Base-by-base conservation (phyloP, 2,113 vertebrate genomes). In the Pluvialis apricaria region DNA sequence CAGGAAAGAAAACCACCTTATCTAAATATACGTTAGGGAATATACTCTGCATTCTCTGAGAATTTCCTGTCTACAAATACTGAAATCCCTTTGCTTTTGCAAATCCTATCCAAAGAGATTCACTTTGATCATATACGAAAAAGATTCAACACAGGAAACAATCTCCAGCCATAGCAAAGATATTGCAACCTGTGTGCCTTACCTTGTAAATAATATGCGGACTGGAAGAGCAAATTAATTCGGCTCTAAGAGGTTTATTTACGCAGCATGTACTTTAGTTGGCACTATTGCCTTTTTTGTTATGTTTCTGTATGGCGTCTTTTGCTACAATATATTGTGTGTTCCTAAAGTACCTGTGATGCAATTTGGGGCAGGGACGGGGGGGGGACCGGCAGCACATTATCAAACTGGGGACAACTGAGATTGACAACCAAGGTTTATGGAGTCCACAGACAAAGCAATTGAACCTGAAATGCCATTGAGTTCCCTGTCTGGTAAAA, bases 371-470 rank as follows among this genome's bases (percentile, higher is more conserved):
- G 14, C 26, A 20, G 9, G 5, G 4, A 3, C n/a, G n/a, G 2
- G 15, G 7, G 11, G 7, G 44, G 44, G 6, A 6, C 14, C 29
- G 36, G n/a, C 5, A 1, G 3, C 2, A 3, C 40, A 70, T 36
- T 45, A 57, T 75, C 54, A 70, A 45, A 44, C 9, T n/a, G 31
- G 18, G 38, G 36, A 62, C 11, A 62, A 24, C 16, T 9, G 68
- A 57, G 26, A 51, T 7, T 57, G 47, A 49, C 47, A 49, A 32
- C 5, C 11, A 51, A 42, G 34, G 82, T n/a, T 29, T 47, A 58
- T n/a, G 45, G 22, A 82, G 16, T 36, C 10, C 51, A 77, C 2
- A 66, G 51, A 55, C 21, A 82, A 82, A 79, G 11, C 34, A 85
- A 45, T 6, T 45, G 47, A 81, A 49, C 44, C 3, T 55, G 47